Conservation (phyloP, 1,140 invertebrate species). For the Drosophila neocordata region DNA sequence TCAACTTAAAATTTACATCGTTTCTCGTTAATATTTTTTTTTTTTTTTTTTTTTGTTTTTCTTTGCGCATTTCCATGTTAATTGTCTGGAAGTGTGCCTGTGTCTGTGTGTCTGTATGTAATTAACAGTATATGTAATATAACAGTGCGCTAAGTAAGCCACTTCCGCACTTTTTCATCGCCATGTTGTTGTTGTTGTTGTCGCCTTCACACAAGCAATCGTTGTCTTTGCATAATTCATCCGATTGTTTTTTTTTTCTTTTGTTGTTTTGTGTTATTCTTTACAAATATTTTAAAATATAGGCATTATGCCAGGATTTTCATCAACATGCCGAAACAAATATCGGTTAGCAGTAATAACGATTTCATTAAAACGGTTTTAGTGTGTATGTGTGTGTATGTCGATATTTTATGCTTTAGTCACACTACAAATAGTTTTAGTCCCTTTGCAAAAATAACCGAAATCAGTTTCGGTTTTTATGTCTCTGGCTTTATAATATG, state of each 20-base stretch:
- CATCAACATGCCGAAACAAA: not conserved
- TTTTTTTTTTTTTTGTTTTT: not conserved
- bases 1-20: constrained; percentile 6
- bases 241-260: not conserved
- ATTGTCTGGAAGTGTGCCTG: not conserved
- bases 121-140: not conserved
- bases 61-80: not conserved
- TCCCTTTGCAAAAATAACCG: not conserved
- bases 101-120: not conserved
- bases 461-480: not conserved
- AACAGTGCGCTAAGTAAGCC: constrained; percentile 2
- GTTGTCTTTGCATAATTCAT: constrained; percentile 3
- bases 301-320: not conserved
- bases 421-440: too few relatives aligned
- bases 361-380: too few relatives aligned
- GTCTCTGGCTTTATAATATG: constrained; percentile 42
- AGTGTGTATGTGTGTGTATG: too few relatives aligned
- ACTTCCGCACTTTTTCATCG: not conserved
- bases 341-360: not conserved
- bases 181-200: not conserved
- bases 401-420: too few relatives aligned
- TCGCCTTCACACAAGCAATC: not conserved
- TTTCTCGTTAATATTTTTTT: too few relatives aligned
- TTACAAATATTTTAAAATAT: constrained; percentile 10
- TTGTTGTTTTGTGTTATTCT: not conserved